These are phyloP conservation scores for Cyaniris semiargus DNA, from an alignment of 2,888 invertebrate genomes.

Conservation along the genomic window DNA sequence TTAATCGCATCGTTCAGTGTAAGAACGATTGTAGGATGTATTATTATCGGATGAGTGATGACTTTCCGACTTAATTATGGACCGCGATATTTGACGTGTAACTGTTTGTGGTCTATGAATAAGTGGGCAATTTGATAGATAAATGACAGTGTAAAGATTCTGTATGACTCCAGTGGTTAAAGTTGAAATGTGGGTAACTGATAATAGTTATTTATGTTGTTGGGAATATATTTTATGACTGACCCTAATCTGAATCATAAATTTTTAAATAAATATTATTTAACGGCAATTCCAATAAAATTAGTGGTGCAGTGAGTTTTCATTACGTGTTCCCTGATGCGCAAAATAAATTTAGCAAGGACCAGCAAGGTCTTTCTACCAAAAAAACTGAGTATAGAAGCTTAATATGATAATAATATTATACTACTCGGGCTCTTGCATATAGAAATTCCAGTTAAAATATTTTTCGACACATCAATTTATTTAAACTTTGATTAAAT, in stretches of 20 bases:
- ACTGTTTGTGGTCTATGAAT: constrained; percentile 22
- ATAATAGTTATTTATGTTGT: background rate
- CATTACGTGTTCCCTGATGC: no score
- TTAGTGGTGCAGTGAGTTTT: no score
- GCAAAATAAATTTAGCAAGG: no score
- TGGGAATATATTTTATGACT: background rate
- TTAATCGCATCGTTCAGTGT: constrained; percentile 9
- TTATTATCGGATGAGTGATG: constrained; percentile 36
- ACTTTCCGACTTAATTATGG: constrained; percentile 20
- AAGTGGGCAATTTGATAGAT: constrained; percentile 22
- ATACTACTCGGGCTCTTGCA: no score
- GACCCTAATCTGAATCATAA: background rate
- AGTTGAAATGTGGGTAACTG: background rate
- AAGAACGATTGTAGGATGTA: constrained; percentile 1
- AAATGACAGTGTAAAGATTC: constrained; percentile 5
- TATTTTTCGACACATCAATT: no score
- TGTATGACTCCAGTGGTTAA: constrained; percentile 10
- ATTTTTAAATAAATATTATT: background rate
- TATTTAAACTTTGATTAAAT: no score
- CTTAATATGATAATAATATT: background rate
- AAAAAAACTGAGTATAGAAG: no score
- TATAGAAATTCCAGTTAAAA: no score
- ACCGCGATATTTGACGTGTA: constrained; percentile 17
- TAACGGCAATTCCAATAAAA: no score
- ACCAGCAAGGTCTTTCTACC: no score